Conservation (phyloP, 2,888 invertebrate genomes). For the Phyllotreta striolata region DNA sequence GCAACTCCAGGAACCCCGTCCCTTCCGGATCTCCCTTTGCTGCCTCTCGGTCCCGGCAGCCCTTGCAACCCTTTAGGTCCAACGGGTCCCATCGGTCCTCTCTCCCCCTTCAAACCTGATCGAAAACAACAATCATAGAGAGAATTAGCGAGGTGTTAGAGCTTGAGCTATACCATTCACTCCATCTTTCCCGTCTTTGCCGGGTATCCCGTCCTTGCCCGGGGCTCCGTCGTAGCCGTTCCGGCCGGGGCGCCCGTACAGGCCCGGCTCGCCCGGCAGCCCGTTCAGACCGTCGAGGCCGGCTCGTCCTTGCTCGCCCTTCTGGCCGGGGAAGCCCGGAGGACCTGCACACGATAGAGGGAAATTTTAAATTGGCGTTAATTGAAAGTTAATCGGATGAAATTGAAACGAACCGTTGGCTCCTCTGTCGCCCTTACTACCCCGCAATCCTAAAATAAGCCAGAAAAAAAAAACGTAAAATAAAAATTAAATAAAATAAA, state of each 20-base stretch:
- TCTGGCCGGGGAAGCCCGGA: constrained; percentile 58
- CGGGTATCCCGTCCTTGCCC: constrained; percentile 77
- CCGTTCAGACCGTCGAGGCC: constrained; percentile 89
- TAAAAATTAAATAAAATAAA: constrained; percentile 4
- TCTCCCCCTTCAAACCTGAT: constrained; percentile 56
- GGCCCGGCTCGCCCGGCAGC: constrained; percentile 88
- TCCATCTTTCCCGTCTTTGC: constrained; percentile 72
- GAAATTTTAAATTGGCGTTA: no score
- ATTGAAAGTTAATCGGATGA: constrained; percentile 1
- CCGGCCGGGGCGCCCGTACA: constrained; percentile 86
- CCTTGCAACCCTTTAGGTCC: constrained; percentile 78
- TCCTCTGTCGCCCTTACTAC: constrained; percentile 7
- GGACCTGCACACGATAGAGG: constrained; percentile 27
- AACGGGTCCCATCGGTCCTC: constrained; percentile 74
- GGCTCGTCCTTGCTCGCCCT: constrained; percentile 74
- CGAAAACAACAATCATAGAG: not conserved
- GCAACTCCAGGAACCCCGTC: constrained; percentile 82
- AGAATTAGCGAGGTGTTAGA: not conserved
- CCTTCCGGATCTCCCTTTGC: constrained; percentile 76
- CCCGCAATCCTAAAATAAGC: no score
- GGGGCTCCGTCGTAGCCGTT: constrained; percentile 82
- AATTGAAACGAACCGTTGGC: constrained; percentile 24
- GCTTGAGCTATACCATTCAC: constrained; percentile 64
- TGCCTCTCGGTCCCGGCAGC: constrained; percentile 73
- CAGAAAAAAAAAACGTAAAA: not conserved